Conservation (phyloP, 2,797 vertebrate genomes). For the Mormyrus proboscirostris region DNA sequence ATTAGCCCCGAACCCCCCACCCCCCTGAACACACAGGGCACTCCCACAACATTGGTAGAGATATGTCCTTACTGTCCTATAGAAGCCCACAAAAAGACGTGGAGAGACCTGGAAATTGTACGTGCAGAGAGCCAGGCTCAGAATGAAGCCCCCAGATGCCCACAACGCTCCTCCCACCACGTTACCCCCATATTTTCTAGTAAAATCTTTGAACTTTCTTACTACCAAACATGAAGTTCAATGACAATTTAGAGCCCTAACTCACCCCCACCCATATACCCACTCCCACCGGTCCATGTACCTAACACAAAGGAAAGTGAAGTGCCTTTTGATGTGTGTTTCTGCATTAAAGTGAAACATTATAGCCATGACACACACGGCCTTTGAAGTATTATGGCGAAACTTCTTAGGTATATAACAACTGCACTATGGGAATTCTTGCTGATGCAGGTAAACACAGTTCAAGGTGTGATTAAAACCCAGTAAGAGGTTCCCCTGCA, state of each 20-base stretch:
- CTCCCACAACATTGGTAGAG: background rate
- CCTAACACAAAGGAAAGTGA: conserved; percentile 49
- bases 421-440: conserved; percentile 18
- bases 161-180: background rate
- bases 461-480: conserved; percentile 26
- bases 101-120: background rate
- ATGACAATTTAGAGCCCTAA: conserved; percentile 28
- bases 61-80: background rate
- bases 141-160: background rate
- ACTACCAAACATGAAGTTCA: conserved; percentile 36
- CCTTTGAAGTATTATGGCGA: conserved; percentile 23
- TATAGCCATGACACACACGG: conserved; percentile 16
- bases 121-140: background rate
- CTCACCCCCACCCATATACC: conserved; percentile 28
- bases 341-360: conserved; percentile 24
- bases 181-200: background rate
- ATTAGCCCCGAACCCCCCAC: background rate
- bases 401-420: conserved; percentile 19
- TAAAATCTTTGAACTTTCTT: conserved; percentile 54
- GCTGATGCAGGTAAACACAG: conserved; percentile 32
- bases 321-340: conserved; percentile 21
- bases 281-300: conserved; percentile 47
- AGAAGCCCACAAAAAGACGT: background rate
- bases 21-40: background rate
- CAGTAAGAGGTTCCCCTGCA: background rate